Evolutionary conservation across 2,797 vertebrate genomes (phyloP).

Genomic region (Halcyon smyrnensis): DNA sequence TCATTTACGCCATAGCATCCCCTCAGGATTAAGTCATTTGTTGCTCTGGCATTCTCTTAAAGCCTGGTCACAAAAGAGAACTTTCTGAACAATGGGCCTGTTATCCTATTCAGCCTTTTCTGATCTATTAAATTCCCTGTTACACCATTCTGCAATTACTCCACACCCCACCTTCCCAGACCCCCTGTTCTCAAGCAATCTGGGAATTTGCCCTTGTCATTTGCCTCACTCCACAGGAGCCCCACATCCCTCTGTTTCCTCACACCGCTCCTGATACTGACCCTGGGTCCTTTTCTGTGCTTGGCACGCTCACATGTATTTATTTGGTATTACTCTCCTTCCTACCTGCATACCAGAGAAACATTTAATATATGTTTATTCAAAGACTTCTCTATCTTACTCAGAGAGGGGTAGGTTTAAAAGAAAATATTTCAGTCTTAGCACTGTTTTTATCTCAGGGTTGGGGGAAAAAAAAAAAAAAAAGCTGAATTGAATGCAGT

Average conservation of each 20-base stretch:
- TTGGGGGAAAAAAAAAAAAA: background rate
- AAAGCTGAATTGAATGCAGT: background rate
- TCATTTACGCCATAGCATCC: slow-evolving; percentile 30
- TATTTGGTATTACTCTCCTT: background rate
- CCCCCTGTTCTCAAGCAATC: slow-evolving; percentile 46
- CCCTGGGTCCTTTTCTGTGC: slow-evolving; percentile 1
- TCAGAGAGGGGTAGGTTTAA: background rate
- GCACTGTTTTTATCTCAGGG: background rate
- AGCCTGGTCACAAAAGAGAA: slow-evolving; percentile 54
- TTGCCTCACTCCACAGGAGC: slow-evolving; percentile 21
- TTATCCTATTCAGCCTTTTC: slow-evolving; percentile 60
- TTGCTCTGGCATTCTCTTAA: slow-evolving; percentile 56
- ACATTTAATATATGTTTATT: background rate
- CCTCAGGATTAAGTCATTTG: slow-evolving; percentile 67
- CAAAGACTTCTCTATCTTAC: background rate
- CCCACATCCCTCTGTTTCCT: background rate
- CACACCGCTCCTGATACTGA: background rate
- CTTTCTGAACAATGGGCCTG: slow-evolving; percentile 59
- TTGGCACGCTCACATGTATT: rapidly evolving
- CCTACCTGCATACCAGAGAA: background rate
- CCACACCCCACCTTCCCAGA: background rate
- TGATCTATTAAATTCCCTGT: slow-evolving; percentile 60
- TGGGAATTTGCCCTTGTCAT: slow-evolving; percentile 25
- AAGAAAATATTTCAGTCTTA: background rate
- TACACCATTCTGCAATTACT: slow-evolving; percentile 53